Conservation (phyloP, 1,140 invertebrate species). For the Piezodorus guildinii region DNA sequence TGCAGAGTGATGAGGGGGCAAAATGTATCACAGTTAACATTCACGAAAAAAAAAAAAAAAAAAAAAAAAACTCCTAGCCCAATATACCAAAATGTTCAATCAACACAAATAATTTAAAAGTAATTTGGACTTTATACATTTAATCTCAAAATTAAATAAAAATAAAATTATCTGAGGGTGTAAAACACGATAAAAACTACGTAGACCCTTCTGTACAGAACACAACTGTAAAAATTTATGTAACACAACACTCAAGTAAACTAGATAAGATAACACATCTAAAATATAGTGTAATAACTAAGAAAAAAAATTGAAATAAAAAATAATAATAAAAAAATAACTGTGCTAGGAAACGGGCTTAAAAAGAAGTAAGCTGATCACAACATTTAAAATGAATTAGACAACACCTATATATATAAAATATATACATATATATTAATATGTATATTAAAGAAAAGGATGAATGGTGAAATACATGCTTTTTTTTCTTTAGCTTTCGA, state of each 20-base stretch:
- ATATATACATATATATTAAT: constrained; percentile 8
- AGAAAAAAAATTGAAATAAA: not conserved
- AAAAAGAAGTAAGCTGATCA: constrained; percentile 10
- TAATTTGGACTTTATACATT: not conserved
- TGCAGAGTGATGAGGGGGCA: not conserved
- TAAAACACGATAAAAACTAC: not conserved
- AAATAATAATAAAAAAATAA: not conserved
- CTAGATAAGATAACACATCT: constrained; percentile 17
- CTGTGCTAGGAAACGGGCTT: constrained; percentile 16
- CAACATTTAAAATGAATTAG: constrained; percentile 14
- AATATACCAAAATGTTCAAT: not conserved
- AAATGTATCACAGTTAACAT: not conserved
- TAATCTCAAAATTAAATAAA: not conserved
- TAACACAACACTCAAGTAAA: constrained; percentile 15
- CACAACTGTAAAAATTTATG: constrained; percentile 3
- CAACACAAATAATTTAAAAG: not conserved
- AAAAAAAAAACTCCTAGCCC: not conserved
- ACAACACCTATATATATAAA: constrained; percentile 13
- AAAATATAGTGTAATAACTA: constrained; percentile 12
- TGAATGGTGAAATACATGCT: not conserved
- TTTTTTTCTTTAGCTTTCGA: not conserved
- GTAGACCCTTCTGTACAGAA: constrained; percentile 6
- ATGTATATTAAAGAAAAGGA: constrained; percentile 5
- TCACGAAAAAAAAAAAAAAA: not conserved
- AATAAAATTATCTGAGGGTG: not conserved